Evolutionary conservation across 2,797 vertebrate species (phyloP).

Genomic region (Scleropages formosus): DNA sequence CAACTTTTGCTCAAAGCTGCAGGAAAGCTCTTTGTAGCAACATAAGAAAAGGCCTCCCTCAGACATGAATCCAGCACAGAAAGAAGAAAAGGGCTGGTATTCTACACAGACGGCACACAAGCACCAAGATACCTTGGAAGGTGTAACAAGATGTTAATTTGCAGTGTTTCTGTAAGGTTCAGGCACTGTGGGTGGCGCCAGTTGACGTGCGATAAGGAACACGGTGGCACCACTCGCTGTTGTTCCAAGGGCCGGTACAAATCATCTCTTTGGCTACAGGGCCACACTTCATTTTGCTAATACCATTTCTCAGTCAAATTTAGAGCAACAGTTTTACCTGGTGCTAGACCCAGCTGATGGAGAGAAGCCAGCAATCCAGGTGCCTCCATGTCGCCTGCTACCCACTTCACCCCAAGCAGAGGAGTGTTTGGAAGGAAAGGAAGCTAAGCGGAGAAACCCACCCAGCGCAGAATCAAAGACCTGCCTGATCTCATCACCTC

Average conservation of each 20-base stretch:
- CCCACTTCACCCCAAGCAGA: neutral
- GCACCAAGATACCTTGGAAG: no score
- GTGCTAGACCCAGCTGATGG: neutral
- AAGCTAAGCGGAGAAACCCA: neutral
- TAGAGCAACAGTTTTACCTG: no score
- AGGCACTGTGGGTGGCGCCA: no score
- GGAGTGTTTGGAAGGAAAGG: constrained; percentile 9
- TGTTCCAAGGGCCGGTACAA: no score
- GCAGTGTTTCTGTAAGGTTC: no score
- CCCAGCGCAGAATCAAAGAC: constrained; percentile 18
- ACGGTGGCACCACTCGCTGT: no score
- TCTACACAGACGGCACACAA: neutral
- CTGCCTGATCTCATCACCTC: neutral
- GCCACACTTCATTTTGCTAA: no score
- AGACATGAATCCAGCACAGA: neutral
- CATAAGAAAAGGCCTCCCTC: neutral
- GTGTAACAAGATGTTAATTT: no score
- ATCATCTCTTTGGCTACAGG: neutral
- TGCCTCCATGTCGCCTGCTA: neutral
- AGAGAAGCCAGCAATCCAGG: neutral
- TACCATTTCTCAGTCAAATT: no score
- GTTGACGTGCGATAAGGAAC: no score
- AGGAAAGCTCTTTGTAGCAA: neutral
- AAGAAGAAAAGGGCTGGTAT: neutral
- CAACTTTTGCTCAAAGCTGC: neutral